Evolutionary conservation across 2,113 vertebrate genomes (phyloP).

Genomic region (Centropristis striata): DNA sequence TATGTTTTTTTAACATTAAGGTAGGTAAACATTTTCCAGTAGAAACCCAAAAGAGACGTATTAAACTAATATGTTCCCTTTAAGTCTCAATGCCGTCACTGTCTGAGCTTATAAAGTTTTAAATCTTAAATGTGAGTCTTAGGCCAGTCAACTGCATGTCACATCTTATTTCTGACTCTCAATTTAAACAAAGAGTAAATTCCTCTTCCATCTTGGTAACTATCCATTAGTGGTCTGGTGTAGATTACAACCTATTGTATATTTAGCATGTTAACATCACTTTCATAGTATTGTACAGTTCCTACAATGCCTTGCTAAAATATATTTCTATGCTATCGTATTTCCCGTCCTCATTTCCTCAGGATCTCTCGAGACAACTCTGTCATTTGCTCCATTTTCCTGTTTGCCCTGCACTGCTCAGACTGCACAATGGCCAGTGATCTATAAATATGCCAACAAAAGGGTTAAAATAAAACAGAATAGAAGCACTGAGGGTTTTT

Average conservation of each 20-base stretch:
- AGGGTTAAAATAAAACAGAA: constrained; percentile 58
- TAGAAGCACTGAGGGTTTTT: not conserved
- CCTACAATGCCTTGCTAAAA: not conserved
- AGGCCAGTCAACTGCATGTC: not conserved
- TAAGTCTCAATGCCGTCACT: too few species aligned
- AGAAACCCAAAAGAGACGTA: too few species aligned
- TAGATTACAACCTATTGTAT: not conserved
- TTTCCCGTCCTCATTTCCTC: not conserved
- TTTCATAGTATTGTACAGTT: not conserved
- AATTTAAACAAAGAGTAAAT: not conserved
- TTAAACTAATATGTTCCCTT: too few species aligned
- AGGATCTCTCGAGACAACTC: constrained; percentile 38
- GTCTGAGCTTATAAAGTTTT: too few species aligned
- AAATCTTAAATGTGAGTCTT: too few species aligned
- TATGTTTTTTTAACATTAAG: too few species aligned
- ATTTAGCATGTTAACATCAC: constrained; percentile 16
- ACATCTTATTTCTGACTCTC: not conserved
- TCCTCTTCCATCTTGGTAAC: not conserved
- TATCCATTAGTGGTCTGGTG: not conserved
- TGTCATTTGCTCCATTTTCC: constrained; percentile 40
- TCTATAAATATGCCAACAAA: constrained; percentile 63
- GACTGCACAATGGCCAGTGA: constrained; percentile 39
- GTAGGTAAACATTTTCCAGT: too few species aligned
- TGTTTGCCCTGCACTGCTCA: constrained; percentile 30
- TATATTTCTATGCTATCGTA: not conserved